Percentiles rank a stretch among this genome's conserved stretches.
Evolutionary conservation across 2,797 vertebrate species (phyloP).

Genomic region (Erethizon dorsatum): DNA sequence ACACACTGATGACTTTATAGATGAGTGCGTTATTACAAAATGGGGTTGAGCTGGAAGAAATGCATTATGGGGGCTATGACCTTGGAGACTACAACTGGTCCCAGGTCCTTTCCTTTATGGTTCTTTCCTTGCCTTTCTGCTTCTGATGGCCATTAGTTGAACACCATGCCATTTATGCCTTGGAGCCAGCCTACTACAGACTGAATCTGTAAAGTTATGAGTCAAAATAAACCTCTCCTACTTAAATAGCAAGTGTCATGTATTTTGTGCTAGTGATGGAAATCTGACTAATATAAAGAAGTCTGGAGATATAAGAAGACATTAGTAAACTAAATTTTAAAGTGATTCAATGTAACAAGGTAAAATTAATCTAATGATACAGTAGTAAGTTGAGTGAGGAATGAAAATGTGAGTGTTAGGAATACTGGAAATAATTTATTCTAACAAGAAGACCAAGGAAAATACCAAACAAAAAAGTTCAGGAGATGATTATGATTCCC

Average conservation of each 20-base stretch:
- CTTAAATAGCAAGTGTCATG: neutral
- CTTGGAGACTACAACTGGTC: no score
- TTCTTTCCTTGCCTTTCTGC: neutral
- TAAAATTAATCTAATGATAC: neutral
- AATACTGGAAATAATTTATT: neutral
- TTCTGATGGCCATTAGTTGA: neutral
- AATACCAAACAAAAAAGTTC: neutral
- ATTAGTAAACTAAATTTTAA: neutral
- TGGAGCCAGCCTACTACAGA: neutral
- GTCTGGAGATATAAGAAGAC: neutral
- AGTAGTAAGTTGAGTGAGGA: neutral
- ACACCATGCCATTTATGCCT: neutral
- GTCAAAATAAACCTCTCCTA: neutral
- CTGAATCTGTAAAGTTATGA: neutral
- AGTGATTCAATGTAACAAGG: slow-evolving; percentile 8
- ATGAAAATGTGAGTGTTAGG: slow-evolving; percentile 18
- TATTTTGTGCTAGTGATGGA: neutral
- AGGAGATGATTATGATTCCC: neutral
- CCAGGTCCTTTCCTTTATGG: neutral
- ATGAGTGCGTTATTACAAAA: neutral
- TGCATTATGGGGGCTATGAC: neutral
- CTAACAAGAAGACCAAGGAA: neutral
- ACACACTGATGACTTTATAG: neutral
- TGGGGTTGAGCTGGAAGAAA: neutral
- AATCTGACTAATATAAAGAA: neutral